phyloP scores from a whole-genome alignment of 2,113 vertebrate species.

The Alligator mississippiensis region DNA sequence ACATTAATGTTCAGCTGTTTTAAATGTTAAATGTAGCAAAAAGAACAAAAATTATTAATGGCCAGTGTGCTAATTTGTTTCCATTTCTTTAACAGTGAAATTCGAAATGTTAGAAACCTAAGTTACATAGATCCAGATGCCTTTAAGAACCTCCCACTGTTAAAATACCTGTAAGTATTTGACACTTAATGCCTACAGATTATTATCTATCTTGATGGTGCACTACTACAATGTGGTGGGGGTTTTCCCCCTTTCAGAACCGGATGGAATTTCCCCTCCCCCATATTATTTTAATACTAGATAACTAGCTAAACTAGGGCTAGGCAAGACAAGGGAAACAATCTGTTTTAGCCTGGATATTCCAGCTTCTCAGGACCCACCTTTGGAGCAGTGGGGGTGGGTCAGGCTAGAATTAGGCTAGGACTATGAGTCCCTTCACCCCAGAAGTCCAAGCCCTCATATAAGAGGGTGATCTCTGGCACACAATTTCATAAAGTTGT shows the following conservation, averaged over 20 bases:
- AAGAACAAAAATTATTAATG: not conserved
- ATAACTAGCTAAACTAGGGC: not conserved
- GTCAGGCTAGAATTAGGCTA: not conserved
- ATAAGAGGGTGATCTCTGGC: not conserved
- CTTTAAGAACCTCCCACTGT: slow-evolving; percentile 88
- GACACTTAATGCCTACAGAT: not conserved
- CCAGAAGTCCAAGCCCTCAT: not conserved
- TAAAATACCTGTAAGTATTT: slow-evolving; percentile 94
- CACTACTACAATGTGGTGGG: not conserved
- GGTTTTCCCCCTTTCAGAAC: not conserved
- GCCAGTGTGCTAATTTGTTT: not conserved
- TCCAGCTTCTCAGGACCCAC: not conserved
- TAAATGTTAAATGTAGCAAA: not conserved
- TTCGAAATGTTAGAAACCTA: slow-evolving; percentile 91
- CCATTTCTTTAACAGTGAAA: slow-evolving; percentile 85
- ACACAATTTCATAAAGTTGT: not conserved
- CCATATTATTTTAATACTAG: slow-evolving; percentile 1
- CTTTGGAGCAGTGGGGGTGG: not conserved
- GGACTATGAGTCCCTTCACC: not conserved
- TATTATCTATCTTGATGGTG: not conserved
- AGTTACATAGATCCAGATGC: slow-evolving; percentile 87
- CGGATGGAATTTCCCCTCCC: not conserved
- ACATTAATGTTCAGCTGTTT: not conserved
- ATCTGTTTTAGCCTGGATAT: not conserved
- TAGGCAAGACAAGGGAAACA: not conserved